These are phyloP conservation scores for Abrostola tripartita DNA, from an alignment of 2,888 invertebrate genomes.

Conservation along the genomic window DNA sequence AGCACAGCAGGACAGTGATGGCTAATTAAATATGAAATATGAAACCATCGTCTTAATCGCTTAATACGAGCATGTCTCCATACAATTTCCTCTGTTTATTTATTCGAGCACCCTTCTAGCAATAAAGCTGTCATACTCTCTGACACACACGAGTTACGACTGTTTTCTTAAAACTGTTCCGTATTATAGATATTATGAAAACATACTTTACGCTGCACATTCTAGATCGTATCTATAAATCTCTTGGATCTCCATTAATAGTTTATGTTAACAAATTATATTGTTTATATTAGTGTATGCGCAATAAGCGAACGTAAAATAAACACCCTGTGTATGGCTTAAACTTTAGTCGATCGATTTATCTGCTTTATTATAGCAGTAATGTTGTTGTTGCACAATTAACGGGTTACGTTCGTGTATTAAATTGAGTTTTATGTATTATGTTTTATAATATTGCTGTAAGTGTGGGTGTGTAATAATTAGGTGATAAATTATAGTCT, in stretches of 20 bases:
- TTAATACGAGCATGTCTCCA: constrained; percentile 21
- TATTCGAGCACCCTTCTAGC: constrained; percentile 38
- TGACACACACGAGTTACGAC: constrained; percentile 35
- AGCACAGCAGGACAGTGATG: neutral
- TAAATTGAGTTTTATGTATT: constrained; percentile 38
- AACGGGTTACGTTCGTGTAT: constrained; percentile 33
- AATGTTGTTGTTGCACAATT: constrained; percentile 41
- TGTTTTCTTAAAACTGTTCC: constrained; percentile 48
- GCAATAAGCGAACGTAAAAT: constrained; percentile 35
- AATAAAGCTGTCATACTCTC: constrained; percentile 52
- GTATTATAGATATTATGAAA: constrained; percentile 46
- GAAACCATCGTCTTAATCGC: constrained; percentile 16
- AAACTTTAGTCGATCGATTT: constrained; percentile 39
- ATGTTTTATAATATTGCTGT: neutral
- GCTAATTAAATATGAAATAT: constrained; percentile 17
- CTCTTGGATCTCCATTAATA: constrained; percentile 27
- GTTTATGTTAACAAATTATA: constrained; percentile 28
- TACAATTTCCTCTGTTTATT: constrained; percentile 43
- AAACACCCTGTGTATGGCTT: constrained; percentile 39
- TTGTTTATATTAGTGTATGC: constrained; percentile 17
- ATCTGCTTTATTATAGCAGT: constrained; percentile 47
- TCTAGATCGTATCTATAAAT: constrained; percentile 45
- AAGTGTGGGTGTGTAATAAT: constrained; percentile 26
- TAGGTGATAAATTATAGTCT: neutral
- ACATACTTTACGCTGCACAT: constrained; percentile 24